Evolutionary conservation across 2,888 invertebrate species (phyloP).

Genomic region (Phoenoteleia sp.): DNA sequence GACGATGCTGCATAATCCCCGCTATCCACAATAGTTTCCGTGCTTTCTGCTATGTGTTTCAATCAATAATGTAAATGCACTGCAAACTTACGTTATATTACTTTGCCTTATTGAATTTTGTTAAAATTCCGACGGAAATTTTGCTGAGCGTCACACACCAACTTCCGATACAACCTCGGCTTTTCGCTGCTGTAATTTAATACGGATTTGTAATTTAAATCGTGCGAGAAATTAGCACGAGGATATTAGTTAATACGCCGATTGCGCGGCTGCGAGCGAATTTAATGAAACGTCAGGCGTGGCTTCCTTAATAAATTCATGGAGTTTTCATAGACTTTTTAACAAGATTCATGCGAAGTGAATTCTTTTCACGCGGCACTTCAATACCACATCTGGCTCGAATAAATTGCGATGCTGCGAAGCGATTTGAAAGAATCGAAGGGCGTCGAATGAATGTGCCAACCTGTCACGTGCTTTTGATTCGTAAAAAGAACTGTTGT

Average conservation of each 20-base stretch:
- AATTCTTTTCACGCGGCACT: slow-evolving; percentile 61
- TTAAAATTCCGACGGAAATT: slow-evolving; percentile 10
- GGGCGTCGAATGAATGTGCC: slow-evolving; percentile 63
- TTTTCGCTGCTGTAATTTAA: neutral
- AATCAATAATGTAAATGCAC: slow-evolving; percentile 55
- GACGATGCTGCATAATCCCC: slow-evolving; percentile 49
- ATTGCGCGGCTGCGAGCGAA: neutral
- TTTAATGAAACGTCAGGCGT: slow-evolving; percentile 5
- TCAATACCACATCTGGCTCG: slow-evolving; percentile 67
- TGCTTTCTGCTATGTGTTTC: slow-evolving; percentile 26
- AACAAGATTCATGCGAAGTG: slow-evolving; percentile 60
- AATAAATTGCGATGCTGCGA: slow-evolving; percentile 65
- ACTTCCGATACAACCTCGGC: neutral
- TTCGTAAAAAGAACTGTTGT: slow-evolving; percentile 50
- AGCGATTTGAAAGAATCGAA: slow-evolving; percentile 68
- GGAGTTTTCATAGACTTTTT: slow-evolving; percentile 57
- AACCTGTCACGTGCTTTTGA: slow-evolving; percentile 61
- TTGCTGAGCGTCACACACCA: neutral
- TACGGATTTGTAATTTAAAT: slow-evolving; percentile 8
- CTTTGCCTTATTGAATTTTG: slow-evolving; percentile 38
- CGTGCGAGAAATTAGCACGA: neutral
- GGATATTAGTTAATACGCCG: neutral
- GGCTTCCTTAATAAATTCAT: slow-evolving; percentile 53
- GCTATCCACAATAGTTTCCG: slow-evolving; percentile 39
- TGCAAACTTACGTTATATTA: slow-evolving; percentile 34